Base-by-base conservation (phyloP, 2,888 invertebrate species). In the Apodemia zela region DNA sequence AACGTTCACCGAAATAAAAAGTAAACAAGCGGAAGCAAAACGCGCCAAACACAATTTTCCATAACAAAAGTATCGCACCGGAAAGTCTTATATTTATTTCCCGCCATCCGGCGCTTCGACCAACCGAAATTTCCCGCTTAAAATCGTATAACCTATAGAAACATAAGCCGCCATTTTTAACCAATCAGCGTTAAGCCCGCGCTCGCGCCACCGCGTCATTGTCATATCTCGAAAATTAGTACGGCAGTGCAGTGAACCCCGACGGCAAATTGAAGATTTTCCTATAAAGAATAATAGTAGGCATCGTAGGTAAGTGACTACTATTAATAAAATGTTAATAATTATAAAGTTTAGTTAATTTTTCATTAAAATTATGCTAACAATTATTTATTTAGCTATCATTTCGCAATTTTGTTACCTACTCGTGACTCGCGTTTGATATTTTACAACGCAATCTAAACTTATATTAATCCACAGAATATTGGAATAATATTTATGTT, bases 51-150 rank as follows among this genome's bases (percentile, higher is more conserved):
- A 82, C 79, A 77, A 84, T 89, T 89, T 89, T 87, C 89, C 87
- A 75, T 79, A 76, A 79, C 81, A 81, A 86, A 85, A 85, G 78
- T 83, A 80, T 77, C 86, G 79, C 82, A 79, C 88, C 87, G 88
- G 88, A 90, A 89, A 89, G 87, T 81, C 77, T 81, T 77, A 77
- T 75, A 72, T 80, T 80, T 80, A 80, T 85, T 90, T 90, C 89
- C 87, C 90, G 91, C 91, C 89, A 90, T 89, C 87, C 84, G 85
- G 77, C 76, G 76, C 70, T 77, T 87, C 87, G 82, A 84, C 91
- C 91, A 91, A 91, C 91, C 91, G 89, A 91, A 91, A 88, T 84
- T 91, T 91, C 83, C 83, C 91, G 91, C 91, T 89, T 82, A 85
- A 89, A 89, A 80, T 75, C 72, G 70, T 64, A 65, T 68, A 75